Percentiles rank a stretch among this genome's conserved stretches.
phyloP scores from a whole-genome alignment of 92 coral and sea anemone species.

The Desmophyllum pertusum region DNA sequence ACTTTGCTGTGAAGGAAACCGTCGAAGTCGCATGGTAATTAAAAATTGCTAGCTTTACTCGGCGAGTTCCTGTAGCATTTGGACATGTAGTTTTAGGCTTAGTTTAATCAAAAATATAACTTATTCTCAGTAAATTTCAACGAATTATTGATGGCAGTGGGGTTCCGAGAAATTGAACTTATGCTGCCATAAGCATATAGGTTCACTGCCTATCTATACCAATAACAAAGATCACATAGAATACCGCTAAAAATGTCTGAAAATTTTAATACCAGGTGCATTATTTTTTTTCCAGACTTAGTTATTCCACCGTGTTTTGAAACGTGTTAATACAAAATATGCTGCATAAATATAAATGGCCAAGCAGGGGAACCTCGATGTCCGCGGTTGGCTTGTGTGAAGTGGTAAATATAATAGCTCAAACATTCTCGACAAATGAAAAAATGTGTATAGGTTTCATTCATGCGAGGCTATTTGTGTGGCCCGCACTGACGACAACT shows the following conservation, averaged over 20 bases:
- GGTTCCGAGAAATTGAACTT: constrained; percentile 19
- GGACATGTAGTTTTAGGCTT: neutral
- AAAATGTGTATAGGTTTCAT: no score
- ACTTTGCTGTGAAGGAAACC: no score
- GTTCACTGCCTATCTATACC: neutral
- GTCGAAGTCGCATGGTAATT: no score
- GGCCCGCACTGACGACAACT: neutral
- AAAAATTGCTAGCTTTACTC: neutral
- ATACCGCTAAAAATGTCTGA: neutral
- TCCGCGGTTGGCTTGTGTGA: neutral
- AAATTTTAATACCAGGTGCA: no score
- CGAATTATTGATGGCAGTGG: neutral
- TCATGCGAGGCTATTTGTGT: no score
- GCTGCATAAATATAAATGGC: no score
- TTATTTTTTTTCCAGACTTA: no score
- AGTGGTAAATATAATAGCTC: no score
- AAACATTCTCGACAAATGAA: no score
- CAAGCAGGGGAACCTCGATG: no score
- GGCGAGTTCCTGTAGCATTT: neutral
- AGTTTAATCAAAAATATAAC: neutral
- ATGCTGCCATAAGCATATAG: neutral
- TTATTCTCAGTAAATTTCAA: neutral
- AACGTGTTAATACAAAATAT: no score
- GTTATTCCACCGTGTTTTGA: no score
- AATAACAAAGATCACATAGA: neutral